Evolutionary conservation across 2,888 invertebrate genomes (phyloP).

Genomic region (Tenodera sinensis): DNA sequence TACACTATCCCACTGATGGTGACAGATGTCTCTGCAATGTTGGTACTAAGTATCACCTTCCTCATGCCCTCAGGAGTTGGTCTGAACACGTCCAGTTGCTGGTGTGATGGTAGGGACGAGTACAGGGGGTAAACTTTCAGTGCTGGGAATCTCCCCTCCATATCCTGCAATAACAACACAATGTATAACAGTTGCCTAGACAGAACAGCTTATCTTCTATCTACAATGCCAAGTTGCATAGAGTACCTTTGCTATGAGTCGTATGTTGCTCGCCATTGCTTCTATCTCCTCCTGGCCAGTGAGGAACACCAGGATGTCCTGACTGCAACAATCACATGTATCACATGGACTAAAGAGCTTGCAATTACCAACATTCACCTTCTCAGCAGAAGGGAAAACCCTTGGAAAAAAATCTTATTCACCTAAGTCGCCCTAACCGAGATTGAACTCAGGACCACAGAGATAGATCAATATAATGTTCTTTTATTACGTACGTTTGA

Average conservation of each 20-base stretch:
- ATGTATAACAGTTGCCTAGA: too few species aligned
- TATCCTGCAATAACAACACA: slow-evolving; percentile 32
- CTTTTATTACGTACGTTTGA: too few species aligned
- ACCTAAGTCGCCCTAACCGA: too few species aligned
- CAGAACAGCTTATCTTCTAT: too few species aligned
- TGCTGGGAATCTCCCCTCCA: slow-evolving; percentile 57
- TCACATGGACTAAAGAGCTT: too few species aligned
- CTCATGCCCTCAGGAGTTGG: slow-evolving; percentile 46
- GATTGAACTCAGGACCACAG: too few species aligned
- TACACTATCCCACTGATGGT: slow-evolving; percentile 73
- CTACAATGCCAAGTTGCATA: too few species aligned
- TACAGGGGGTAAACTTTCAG: slow-evolving; percentile 66
- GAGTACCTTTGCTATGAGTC: slow-evolving; percentile 65
- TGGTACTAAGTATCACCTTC: slow-evolving; percentile 56
- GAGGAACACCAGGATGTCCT: slow-evolving; percentile 88
- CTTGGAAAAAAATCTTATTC: too few species aligned
- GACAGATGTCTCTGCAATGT: slow-evolving; percentile 60
- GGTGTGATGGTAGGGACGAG: slow-evolving; percentile 49
- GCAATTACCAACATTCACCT: too few species aligned
- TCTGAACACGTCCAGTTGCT: slow-evolving; percentile 50
- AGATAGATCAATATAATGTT: too few species aligned
- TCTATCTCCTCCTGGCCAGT: slow-evolving; percentile 98
- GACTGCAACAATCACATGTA: slow-evolving; percentile 50
- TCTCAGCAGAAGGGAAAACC: too few species aligned
- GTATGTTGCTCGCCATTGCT: slow-evolving; percentile 70